Conservation (phyloP, 2,888 invertebrate genomes). For the Bimastos eiseni region DNA sequence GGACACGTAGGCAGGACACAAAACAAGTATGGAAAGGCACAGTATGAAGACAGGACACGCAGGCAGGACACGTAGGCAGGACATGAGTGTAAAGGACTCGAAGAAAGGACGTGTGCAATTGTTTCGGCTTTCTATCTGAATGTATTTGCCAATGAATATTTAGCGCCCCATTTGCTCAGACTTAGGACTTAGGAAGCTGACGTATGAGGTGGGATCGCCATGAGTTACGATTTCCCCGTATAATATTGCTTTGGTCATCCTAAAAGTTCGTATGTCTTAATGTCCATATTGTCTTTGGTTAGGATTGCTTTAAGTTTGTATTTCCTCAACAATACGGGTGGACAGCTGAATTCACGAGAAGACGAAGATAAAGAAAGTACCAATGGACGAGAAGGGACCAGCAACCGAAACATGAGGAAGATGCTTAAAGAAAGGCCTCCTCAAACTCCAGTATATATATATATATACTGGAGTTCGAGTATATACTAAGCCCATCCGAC, state of each 20-base stretch:
- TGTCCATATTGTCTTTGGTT: not conserved
- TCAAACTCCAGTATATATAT: slow-evolving; percentile 13
- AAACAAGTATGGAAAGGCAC: too few species aligned
- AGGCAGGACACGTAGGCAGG: too few species aligned
- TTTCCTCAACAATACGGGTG: not conserved
- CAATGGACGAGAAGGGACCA: not conserved
- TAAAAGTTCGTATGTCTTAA: too few species aligned
- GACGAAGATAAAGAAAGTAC: not conserved
- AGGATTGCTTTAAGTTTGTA: not conserved
- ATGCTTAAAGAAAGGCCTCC: not conserved
- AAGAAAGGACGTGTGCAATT: too few species aligned
- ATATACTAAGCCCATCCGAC: slow-evolving; percentile 13
- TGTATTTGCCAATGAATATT: not conserved
- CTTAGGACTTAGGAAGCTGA: too few species aligned
- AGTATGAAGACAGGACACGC: too few species aligned
- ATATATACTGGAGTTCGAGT: not conserved
- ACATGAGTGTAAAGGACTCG: too few species aligned
- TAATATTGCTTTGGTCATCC: too few species aligned
- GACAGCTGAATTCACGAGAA: not conserved
- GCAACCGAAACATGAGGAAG: not conserved
- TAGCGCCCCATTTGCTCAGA: not conserved
- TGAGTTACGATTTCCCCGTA: too few species aligned
- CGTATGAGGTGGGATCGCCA: too few species aligned
- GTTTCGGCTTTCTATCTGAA: not conserved
- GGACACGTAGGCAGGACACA: too few species aligned